Base-by-base conservation (phyloP, 1,140 invertebrate genomes). In the Tribolium castaneum region DNA sequence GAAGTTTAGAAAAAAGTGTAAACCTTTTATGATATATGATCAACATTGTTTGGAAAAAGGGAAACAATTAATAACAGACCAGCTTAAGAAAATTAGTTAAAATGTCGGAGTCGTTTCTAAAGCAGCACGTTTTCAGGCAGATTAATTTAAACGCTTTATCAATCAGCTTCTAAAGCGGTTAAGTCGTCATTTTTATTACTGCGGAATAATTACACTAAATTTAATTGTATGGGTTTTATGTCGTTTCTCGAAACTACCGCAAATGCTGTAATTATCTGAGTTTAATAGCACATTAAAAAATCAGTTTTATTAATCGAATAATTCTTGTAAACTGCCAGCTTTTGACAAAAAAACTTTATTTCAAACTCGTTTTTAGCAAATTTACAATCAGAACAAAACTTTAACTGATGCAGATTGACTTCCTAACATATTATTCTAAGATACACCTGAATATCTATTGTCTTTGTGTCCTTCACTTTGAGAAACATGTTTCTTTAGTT, bases 121-220 rank as follows among this genome's bases (percentile, higher is more conserved):
- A 66, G 25, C 34, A 66, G 25, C 34, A 6, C 59, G n/a, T n/a
- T 66, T 39, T 66, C 30, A 35, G 30, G 5, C 22, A 35, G 35
- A 66, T 66, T 66, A 66, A 35, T 66, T 66, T 7, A 35, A n/a
- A 13, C 22, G 25, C 12, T 13, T 62, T 62, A 62, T 13, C n/a
- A 39, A 3, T 7, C 3, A 62, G 56, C 56, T 35, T 30, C 30
- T 66, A 35, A 35, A 35, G 19, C 25, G 22, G 19, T 59, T 22
- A 66, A 35, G 22, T 66, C 59, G 45, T 66, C 30, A 66, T 35
- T 66, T 66, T 66, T 66, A 30, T 6, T 66, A 66, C 30, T 34
- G 59, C 10, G 34, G 13, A 66, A 52, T 25, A 59, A 66, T 66
- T 66, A 66, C 25, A 66, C n/a, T 35, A 35, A 35, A 13, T 35